Base-by-base conservation (phyloP, 2,888 invertebrate species). In the Cyrtodaria siliqua region DNA sequence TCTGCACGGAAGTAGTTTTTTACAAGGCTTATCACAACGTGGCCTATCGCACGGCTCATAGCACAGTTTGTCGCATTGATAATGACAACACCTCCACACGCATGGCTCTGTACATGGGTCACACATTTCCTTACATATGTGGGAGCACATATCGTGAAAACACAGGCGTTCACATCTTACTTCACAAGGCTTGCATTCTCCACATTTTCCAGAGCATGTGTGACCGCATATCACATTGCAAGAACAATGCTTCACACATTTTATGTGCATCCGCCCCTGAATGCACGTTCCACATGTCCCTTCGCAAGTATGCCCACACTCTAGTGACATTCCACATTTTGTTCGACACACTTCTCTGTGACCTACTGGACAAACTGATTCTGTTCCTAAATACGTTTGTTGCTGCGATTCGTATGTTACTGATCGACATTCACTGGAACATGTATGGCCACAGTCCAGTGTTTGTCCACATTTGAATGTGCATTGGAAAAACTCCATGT, bases 101-200 rank as follows among this genome's bases (percentile, higher is more conserved):
- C 93, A 93, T n/a, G 72, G 86, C 70, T 93, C 91, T 26, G 44
- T 82, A 80, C 94, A 94, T 9, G 76, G 76, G 8, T 68, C 63
- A 72, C 92, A 92, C 2, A 79, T 72, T 18, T 85, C 81, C 6
- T 89, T 87, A 83, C 93, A 93, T 26, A 26, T 50, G 26, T 84
- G 81, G 0, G 50, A 57, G 71, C 93, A 93, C 33, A 52, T 75
- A 50, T 82, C 55, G 49, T 82, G 82, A 8, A 62, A 57, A 18
- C 82, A 84, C 16, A 62, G 27, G 20, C 66, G 61, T 44, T 24
- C 64, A 69, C 81, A 84, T 16, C 16, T 55, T 44, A 57, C 23
- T n/a, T 33, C 24, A 33, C 84, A 83, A 9, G 70, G 73, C 14
- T 60, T 56, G 40, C 73, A 79, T 33, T 67, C 52, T n/a, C 56